Base-by-base conservation (phyloP, 2,797 vertebrate genomes). In the Ambastaia sidthimunki region DNA sequence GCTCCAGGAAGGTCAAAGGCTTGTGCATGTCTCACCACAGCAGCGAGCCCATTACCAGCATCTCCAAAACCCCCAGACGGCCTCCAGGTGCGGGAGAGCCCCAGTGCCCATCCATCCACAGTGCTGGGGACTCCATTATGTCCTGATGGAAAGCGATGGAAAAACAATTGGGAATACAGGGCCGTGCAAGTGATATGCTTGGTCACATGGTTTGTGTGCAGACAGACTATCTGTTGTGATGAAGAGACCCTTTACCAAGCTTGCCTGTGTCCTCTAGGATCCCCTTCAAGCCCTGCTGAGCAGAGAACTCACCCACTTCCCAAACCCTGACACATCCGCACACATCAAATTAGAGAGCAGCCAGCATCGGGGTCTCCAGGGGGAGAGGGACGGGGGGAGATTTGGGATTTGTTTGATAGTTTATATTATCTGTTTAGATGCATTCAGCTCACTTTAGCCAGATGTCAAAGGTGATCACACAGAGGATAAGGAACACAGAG, bases 211-310 rank as follows among this genome's bases (percentile, higher is more conserved):
- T 86, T 81, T 75, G 47, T 28, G 47, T 84, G 75, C 69, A 86
- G 93, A 92, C 92, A 94, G 89, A 92, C 92, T 93, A 92, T 93
- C 92, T 93, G 88, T 86, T 84, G 86, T 93, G 92, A 93, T 93
- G 86, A 92, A 94, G 91, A 92, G 90, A 84, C 87, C 80, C 83
- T n/a, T n/a, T n/a, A n/a, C n/a, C n/a, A n/a, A n/a, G n/a, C n/a
- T 87, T 83, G 80, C 85, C 52, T 66, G 34, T 85, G 84, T 89
- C 87, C 90, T 89, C 86, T 86, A 76, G 69, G 79, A 83, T 91
- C 92, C 89, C 91, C 91, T 93, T 93, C 91, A 92, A 89, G 92
- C 89, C 82, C 89, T 80, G 78, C 85, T 87, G 89, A 79, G 74
- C 85, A 86, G 82, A 69, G 50, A 57, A 13, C 69, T 19, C 19